Base-by-base conservation (phyloP, 2,797 vertebrate species). In the Argyrosomus regius region DNA sequence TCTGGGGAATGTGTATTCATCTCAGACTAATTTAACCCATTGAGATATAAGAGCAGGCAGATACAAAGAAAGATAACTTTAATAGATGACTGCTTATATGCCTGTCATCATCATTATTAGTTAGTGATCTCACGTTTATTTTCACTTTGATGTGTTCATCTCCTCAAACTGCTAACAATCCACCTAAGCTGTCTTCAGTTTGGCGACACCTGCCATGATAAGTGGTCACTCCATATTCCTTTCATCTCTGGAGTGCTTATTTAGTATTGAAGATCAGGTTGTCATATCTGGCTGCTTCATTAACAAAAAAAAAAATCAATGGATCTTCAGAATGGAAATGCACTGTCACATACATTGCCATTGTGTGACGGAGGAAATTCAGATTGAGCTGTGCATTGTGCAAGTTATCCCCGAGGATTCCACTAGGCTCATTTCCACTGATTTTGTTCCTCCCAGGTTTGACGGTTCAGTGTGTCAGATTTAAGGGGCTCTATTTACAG, bases 231-330 rank as follows among this genome's bases (percentile, higher is more conserved):
- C 14, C 43, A 24, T 3, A 54, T 31, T 7, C 16, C 0, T 24
- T 17, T 73, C 28, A 75, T 39, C 31, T 71, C 24, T 0, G 18
- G 18, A 24, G 39, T 9, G 59, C 31, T 24, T 59, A 35, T 35
- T 35, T 8, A 8, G 43, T 20, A 53, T 49, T 56, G 39, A 77
- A 6, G 9, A 69, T 46, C 43, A 61, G 75, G 75, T 46, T 26
- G 54, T 68, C 80, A 68, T 70, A 76, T 61, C 71, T 57, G 58
- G 35, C 58, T 17, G 52, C 59, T 58, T 35, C 35, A 18, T 35
- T 35, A 35, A 35, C 31, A 35, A 35, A 13, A 3, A 43, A 70
- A 53, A 28, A 58, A 48, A 56, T 20, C 50, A 46, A 49, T 67
- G 28, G 17, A 20, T 18, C 57, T 54, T 6, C 22, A 6, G 43